These are phyloP conservation scores for Phasianus colchicus DNA, from an alignment of 2,113 vertebrate genomes.

Conservation along the genomic window DNA sequence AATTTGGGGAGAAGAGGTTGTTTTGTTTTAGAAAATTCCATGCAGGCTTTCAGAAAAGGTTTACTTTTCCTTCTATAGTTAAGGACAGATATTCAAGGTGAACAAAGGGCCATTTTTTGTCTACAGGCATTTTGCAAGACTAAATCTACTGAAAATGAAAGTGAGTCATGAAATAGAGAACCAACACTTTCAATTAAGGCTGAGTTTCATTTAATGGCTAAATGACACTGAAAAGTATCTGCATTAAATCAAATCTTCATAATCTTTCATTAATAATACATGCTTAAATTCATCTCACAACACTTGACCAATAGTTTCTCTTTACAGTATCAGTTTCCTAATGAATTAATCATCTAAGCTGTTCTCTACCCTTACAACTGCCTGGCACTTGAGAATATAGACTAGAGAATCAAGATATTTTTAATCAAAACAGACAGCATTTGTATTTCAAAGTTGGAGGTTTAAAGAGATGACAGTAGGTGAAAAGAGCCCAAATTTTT, in stretches of 20 bases:
- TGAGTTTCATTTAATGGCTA: constrained; percentile 7
- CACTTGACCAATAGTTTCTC: not conserved
- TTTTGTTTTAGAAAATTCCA: not conserved
- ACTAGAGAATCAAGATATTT: not conserved
- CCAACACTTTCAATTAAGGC: not conserved
- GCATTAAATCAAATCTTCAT: not conserved
- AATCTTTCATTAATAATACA: constrained; percentile 6
- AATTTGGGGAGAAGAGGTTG: not conserved
- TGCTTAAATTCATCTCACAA: not conserved
- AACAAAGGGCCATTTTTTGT: not conserved
- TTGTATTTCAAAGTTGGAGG: not conserved
- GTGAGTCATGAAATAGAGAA: not conserved
- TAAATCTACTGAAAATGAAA: not conserved
- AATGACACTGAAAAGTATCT: not conserved
- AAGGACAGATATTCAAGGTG: not conserved
- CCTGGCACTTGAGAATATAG: not conserved
- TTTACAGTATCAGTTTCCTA: constrained; percentile 16
- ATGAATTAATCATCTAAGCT: constrained; percentile 27
- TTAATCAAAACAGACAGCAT: not conserved
- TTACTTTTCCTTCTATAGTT: not conserved
- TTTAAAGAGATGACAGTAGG: not conserved
- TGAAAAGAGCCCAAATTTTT: not conserved
- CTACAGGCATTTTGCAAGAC: not conserved
- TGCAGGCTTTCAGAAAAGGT: not conserved
- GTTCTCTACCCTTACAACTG: not conserved